A percentile compares a stretch with the other conserved stretches of the same genome.
Conservation (phyloP, 2,113 vertebrate species). For the Phalacrocorax brasilianus region DNA sequence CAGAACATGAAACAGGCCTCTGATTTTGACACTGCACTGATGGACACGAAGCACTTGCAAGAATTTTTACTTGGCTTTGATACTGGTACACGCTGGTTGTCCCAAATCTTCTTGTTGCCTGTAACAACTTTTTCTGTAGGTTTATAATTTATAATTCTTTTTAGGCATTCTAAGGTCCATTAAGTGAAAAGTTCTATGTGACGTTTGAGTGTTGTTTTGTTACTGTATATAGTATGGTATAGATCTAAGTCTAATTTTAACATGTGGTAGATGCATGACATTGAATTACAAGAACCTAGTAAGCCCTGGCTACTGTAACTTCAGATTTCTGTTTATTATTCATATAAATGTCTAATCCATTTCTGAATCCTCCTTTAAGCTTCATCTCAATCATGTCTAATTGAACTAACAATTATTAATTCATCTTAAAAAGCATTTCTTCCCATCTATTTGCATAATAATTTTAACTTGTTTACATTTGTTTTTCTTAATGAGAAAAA, state of each 20-base stretch:
- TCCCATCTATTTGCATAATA: too few relatives aligned
- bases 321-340: not conserved
- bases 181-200: not conserved
- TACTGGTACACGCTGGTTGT: not conserved
- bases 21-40: not conserved
- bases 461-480: not conserved
- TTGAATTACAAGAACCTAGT: not conserved
- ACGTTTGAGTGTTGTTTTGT: not conserved
- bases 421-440: not conserved
- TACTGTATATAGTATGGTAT: not conserved
- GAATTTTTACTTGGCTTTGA: not conserved
- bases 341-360: not conserved
- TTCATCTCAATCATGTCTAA: not conserved
- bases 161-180: not conserved
- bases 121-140: not conserved
- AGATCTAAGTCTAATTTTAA: not conserved
- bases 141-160: not conserved
- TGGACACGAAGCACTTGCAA: not conserved
- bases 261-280: not conserved
- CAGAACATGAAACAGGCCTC: not conserved
- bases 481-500: not conserved
- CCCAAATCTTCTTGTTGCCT: not conserved
- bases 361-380: not conserved
- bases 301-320: not conserved
- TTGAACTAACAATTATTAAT: not conserved